These are phyloP conservation scores for Synanthedon formicaeformis DNA, from an alignment of 2,888 invertebrate species.

Conservation along the genomic window DNA sequence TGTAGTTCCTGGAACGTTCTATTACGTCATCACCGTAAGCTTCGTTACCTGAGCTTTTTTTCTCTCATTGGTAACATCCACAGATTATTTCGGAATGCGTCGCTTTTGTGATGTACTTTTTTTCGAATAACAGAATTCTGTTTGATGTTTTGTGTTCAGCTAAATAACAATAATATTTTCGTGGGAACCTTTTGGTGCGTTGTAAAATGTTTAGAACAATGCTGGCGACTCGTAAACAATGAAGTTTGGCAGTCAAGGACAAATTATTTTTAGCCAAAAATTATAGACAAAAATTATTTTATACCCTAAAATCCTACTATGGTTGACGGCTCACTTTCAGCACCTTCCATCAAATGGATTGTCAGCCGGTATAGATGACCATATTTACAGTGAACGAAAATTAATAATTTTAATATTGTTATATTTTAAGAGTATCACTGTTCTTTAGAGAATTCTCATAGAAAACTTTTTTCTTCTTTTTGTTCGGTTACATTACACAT, in stretches of 20 bases:
- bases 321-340: too few relatives aligned
- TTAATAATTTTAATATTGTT: too few relatives aligned
- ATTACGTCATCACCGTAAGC: conserved; percentile 9
- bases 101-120: conserved; percentile 13
- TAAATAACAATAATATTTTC: not conserved
- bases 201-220: not conserved
- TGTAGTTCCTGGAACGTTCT: not conserved
- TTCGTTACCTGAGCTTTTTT: conserved; percentile 15
- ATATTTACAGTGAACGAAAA: too few relatives aligned
- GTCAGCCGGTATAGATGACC: too few relatives aligned
- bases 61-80: conserved; percentile 25
- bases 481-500: too few relatives aligned
- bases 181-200: not conserved
- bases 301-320: too few relatives aligned
- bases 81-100: conserved; percentile 29
- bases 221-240: not conserved
- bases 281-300: too few relatives aligned
- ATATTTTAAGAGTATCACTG: too few relatives aligned
- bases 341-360: too few relatives aligned
- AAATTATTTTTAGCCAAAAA: too few relatives aligned
- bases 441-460: too few relatives aligned
- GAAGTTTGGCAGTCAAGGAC: not conserved
- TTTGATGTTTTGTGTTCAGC: not conserved
- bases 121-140: conserved; percentile 6
- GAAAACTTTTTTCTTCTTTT: too few relatives aligned